Evolutionary conservation across 2,888 invertebrate species (phyloP).

Genomic region (Heteromurus nitidus): DNA sequence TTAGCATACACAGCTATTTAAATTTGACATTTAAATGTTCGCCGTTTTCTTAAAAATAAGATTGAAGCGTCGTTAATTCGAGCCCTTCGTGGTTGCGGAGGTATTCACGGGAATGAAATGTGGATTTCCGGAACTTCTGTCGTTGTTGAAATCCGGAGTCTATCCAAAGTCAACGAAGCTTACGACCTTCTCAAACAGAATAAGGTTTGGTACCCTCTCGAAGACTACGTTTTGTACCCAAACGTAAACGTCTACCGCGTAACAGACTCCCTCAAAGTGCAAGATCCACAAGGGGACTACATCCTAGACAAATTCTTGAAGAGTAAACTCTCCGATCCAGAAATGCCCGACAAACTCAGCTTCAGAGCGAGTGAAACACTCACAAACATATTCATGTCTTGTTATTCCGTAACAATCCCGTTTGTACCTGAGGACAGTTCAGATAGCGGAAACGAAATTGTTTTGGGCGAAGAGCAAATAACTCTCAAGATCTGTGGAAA

Average conservation of each 20-base stretch:
- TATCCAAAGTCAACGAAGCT: conserved; percentile 30
- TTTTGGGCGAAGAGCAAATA: conserved; percentile 36
- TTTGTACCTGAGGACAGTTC: conserved; percentile 8
- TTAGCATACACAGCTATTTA: too few species aligned
- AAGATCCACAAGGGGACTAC: conserved; percentile 17
- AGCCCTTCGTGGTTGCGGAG: conserved; percentile 58
- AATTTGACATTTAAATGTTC: background rate
- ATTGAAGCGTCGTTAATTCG: conserved; percentile 46
- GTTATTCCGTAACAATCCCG: conserved; percentile 37
- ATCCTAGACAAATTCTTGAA: conserved; percentile 25
- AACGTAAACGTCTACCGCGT: conserved; percentile 40
- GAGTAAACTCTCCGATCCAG: conserved; percentile 20
- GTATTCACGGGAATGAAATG: conserved; percentile 58
- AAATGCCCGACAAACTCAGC: conserved; percentile 27
- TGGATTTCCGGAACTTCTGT: conserved; percentile 51
- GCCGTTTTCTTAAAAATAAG: background rate
- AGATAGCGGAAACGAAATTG: background rate
- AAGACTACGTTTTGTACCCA: conserved; percentile 57
- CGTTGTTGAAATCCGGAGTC: conserved; percentile 53
- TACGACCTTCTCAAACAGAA: conserved; percentile 53
- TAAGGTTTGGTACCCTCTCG: conserved; percentile 59
- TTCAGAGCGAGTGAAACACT: conserved; percentile 42
- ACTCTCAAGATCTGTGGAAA: conserved; percentile 33
- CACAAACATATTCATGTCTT: conserved; percentile 43
- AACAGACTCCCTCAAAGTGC: background rate